Evolutionary conservation across 1,140 invertebrate genomes (phyloP).

Genomic region (Habropoda laboriosa): DNA sequence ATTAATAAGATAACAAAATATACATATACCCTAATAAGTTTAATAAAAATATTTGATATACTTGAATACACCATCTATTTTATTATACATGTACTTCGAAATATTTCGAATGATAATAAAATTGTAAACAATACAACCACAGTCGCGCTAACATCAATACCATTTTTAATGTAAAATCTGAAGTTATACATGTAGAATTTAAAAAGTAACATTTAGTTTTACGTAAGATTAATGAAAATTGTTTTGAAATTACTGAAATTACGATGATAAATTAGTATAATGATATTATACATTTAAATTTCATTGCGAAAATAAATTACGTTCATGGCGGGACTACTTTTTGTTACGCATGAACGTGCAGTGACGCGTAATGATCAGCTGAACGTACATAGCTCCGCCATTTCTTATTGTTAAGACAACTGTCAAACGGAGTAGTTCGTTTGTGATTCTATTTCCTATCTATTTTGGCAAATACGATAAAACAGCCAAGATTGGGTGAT

Average conservation of each 20-base stretch:
- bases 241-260: neutral
- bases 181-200: neutral
- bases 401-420: conserved; percentile 68
- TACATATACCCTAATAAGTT: no score
- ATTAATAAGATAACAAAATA: neutral
- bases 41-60: neutral
- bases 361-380: conserved; percentile 68
- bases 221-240: neutral
- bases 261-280: neutral
- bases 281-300: neutral
- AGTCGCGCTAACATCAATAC: neutral
- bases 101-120: neutral
- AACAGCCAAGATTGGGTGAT: conserved; percentile 74
- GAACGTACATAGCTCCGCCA: conserved; percentile 62
- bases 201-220: neutral
- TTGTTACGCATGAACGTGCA: conserved; percentile 38
- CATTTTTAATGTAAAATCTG: neutral
- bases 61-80: neutral
- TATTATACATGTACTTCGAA: neutral
- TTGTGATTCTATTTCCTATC: conserved; percentile 58
- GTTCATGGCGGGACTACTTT: conserved; percentile 29
- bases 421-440: conserved; percentile 65
- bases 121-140: neutral
- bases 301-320: neutral
- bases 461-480: conserved; percentile 55